phyloP scores from a whole-genome alignment of 1,140 invertebrate species.

The Parapsyche elsis region DNA sequence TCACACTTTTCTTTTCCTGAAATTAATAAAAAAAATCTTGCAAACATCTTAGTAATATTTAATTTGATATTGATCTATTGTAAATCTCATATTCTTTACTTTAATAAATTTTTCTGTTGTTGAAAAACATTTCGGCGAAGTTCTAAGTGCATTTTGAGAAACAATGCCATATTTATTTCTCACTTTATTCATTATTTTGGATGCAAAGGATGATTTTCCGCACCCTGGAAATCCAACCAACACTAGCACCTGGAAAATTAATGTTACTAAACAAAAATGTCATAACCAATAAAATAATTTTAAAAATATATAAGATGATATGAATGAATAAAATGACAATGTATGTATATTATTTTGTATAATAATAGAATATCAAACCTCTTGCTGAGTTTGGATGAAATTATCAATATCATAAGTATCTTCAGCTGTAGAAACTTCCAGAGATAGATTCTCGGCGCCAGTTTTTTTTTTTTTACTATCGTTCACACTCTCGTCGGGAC shows the following conservation, averaged over 20 bases:
- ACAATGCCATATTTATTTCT: conserved; percentile 74
- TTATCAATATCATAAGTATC: conserved; percentile 47
- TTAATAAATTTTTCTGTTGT: conserved; percentile 66
- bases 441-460: too few relatives aligned
- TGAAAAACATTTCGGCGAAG: conserved; percentile 84
- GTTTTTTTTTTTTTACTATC: too few relatives aligned
- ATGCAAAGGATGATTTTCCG: conserved; percentile 86
- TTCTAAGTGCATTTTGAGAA: conserved; percentile 84
- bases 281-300: too few relatives aligned
- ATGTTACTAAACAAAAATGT: conserved; percentile 64
- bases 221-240: conserved; percentile 90
- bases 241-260: conserved; percentile 72
- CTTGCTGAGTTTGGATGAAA: conserved; percentile 67
- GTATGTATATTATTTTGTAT: background rate
- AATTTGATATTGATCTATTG: too few relatives aligned
- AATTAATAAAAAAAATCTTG: too few relatives aligned
- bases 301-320: too few relatives aligned
- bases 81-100: too few relatives aligned
- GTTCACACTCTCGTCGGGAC: too few relatives aligned
- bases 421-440: conserved; percentile 65
- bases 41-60: too few relatives aligned
- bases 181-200: conserved; percentile 73
- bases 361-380: conserved; percentile 65
- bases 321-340: too few relatives aligned
- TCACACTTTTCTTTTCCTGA: conserved; percentile 76